Evolutionary conservation across 2,797 vertebrate species (phyloP).

Genomic region (Columba guinea): DNA sequence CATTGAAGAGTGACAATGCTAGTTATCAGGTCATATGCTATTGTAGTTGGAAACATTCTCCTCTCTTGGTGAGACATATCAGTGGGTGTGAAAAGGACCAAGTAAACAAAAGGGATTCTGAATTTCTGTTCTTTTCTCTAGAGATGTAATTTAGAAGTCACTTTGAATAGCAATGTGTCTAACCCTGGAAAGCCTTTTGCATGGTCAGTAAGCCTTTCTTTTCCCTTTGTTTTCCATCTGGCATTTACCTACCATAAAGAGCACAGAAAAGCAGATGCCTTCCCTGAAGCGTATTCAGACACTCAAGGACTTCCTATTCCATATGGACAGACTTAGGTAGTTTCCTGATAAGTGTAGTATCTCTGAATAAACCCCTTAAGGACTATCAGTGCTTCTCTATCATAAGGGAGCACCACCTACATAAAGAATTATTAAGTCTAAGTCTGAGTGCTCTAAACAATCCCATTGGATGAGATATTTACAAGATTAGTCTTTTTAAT

Average conservation of each 20-base stretch:
- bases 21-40: background rate
- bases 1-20: background rate
- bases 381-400: background rate
- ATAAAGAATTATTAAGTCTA: background rate
- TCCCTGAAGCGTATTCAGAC: background rate
- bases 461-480: background rate
- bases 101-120: background rate
- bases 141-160: background rate
- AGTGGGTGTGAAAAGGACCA: background rate
- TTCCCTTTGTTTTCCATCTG: background rate
- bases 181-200: background rate
- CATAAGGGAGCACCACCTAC: background rate
- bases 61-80: background rate
- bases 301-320: background rate
- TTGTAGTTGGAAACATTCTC: background rate
- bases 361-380: background rate
- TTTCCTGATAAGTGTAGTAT: background rate
- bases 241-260: background rate
- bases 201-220: background rate
- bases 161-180: accelerated
- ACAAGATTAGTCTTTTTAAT: background rate
- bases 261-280: background rate
- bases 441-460: background rate
- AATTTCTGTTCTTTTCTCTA: background rate
- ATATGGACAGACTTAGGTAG: background rate